Conservation (phyloP, 2,888 invertebrate species). For the Philereme transversata region DNA sequence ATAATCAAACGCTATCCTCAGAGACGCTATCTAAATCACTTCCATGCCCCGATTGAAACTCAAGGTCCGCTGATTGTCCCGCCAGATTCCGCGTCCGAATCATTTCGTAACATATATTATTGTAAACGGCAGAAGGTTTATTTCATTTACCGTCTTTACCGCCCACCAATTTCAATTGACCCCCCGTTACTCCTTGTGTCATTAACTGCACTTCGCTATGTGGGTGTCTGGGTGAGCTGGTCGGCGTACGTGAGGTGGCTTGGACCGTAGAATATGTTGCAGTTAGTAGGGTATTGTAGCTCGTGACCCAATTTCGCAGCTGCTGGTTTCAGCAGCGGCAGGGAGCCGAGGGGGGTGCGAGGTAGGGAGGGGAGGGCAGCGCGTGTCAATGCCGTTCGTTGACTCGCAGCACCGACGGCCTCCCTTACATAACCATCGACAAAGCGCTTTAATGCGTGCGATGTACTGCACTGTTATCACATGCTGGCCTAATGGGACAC, state of each 20-base stretch:
- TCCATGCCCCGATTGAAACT: conserved; percentile 26
- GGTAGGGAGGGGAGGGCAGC: conserved; percentile 59
- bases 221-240: conserved; percentile 61
- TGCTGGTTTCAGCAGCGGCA: conserved; percentile 81
- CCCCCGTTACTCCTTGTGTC: conserved; percentile 47
- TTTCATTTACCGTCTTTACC: conserved; percentile 65
- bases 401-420: conserved; percentile 80
- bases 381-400: conserved; percentile 84
- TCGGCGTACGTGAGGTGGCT: conserved; percentile 70
- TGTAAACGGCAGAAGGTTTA: conserved; percentile 70
- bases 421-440: conserved; percentile 83
- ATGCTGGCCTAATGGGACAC: conserved; percentile 29
- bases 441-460: conserved; percentile 75
- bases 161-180: conserved; percentile 51
- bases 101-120: conserved; percentile 62
- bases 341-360: conserved; percentile 53
- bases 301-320: conserved; percentile 83
- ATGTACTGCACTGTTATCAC: conserved; percentile 56
- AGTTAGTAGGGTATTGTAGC: conserved; percentile 46
- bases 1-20: too few species aligned
- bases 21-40: conserved; percentile 4
- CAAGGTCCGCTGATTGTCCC: conserved; percentile 45
- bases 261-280: conserved; percentile 37
- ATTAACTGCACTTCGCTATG: conserved; percentile 41
- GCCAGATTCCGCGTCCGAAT: conserved; percentile 59